phyloP scores from a whole-genome alignment of 2,888 invertebrate genomes.

The Rhopalosiphum nymphaeae region DNA sequence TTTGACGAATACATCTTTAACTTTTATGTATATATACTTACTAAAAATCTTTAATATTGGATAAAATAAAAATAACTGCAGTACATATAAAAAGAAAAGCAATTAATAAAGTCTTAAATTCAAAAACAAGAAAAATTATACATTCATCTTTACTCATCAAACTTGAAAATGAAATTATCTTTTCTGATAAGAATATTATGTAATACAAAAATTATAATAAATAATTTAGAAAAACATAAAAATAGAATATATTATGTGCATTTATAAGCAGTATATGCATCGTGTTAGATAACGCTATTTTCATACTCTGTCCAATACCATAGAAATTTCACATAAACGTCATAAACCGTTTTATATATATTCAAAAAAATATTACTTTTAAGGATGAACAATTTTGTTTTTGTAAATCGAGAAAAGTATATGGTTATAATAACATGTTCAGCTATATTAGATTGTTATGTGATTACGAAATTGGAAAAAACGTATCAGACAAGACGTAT shows the following conservation, averaged over 20 bases:
- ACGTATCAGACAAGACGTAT: neutral
- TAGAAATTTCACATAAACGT: neutral
- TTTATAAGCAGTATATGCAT: neutral
- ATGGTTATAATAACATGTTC: neutral
- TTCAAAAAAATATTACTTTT: neutral
- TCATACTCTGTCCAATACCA: neutral
- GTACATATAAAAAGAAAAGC: neutral
- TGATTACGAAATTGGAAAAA: neutral
- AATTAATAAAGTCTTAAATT: neutral
- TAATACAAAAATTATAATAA: neutral
- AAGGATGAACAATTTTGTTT: neutral
- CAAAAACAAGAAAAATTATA: neutral
- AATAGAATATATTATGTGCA: neutral
- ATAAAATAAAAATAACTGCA: neutral
- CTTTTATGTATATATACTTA: neutral
- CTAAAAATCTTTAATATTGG: neutral
- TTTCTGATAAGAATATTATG: neutral
- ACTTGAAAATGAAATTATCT: neutral
- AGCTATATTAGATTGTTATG: neutral
- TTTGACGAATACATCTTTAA: neutral
- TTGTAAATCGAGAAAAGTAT: neutral
- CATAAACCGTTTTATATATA: neutral
- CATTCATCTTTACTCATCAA: neutral
- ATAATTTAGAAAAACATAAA: neutral
- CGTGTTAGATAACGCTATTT: neutral